Base-by-base conservation (phyloP, 2,113 vertebrate species). In the Blennius ocellaris region DNA sequence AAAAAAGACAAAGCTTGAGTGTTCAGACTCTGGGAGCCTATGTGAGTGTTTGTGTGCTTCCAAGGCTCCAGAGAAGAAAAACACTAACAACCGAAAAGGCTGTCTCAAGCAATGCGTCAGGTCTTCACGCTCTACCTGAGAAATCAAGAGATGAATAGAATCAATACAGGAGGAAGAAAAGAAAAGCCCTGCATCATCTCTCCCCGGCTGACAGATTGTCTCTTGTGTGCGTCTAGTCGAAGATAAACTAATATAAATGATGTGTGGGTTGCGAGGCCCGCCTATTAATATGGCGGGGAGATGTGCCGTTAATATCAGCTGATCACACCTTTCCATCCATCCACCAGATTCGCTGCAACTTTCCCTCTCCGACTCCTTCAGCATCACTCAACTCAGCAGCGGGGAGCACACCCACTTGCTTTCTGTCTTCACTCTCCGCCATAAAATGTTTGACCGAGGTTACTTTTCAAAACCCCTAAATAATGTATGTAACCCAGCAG, bases 401-500 rank as follows among this genome's bases (percentile, higher is more conserved):
- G 21, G 56, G 56, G 55, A 70, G 16, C 59, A 4, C 36, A 30
- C 6, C n/a, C 56, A 15, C 61, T 70, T 41, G 38, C 50, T 82
- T 61, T 52, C 69, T 0, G 5, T 67, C 44, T 44, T 56, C 14
- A 38, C 73, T 74, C 69, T 72, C 50, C 55, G 64, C 58, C 84
- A 74, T 47, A 55, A 58, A 78, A 30, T 53, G 73, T 59, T 87
- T 70, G 21, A 44, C 57, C 36, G 52, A 30, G 60, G 71, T 76
- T 84, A 68, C 66, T 81, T 83, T 82, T 78, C 70, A 80, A 48
- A 41, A 38, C 52, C 68, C 68, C 72, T 91, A 85, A 90, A 91
- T 92, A 88, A 92, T 91, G 78, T 63, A 90, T 86, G 67, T 69
- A 69, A 69, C 80, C 64, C 73, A 66, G 50, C 40, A 61, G 73